Evolutionary conservation across 2,888 invertebrate genomes (phyloP).

Genomic region (Macrosiphum euphorbiae): DNA sequence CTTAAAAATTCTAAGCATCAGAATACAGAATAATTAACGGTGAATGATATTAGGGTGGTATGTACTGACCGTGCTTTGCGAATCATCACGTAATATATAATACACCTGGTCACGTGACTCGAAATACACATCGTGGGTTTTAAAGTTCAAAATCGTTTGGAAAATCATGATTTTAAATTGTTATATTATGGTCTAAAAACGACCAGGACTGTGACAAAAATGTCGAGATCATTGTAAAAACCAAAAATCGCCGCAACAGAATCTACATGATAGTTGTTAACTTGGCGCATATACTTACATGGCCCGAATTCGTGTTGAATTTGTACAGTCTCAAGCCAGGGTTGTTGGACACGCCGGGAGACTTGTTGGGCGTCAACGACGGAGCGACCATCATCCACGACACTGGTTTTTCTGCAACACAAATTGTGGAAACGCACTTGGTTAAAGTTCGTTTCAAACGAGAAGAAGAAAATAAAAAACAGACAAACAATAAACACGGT

Average conservation of each 20-base stretch:
- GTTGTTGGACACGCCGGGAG: conserved; percentile 89
- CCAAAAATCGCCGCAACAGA: not conserved
- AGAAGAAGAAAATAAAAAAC: not conserved
- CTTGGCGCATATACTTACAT: conserved; percentile 73
- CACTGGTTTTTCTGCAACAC: conserved; percentile 79
- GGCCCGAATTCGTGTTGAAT: conserved; percentile 88
- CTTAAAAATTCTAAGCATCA: not conserved
- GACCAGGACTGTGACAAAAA: not conserved
- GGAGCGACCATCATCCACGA: conserved; percentile 88
- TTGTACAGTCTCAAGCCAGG: conserved; percentile 90
- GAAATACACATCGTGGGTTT: not conserved
- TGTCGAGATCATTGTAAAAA: not conserved
- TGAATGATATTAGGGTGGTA: no score
- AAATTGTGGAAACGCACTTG: not conserved
- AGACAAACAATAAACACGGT: not conserved
- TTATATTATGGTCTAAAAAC: not conserved
- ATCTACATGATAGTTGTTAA: not conserved
- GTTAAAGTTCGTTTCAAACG: not conserved
- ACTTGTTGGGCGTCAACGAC: conserved; percentile 78
- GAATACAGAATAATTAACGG: not conserved
- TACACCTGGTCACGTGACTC: not conserved
- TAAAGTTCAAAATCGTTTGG: not conserved
- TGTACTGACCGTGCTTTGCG: no score
- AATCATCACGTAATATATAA: no score
- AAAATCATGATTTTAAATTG: not conserved